A percentile compares a stretch with the other conserved stretches of the same genome.
Conservation (phyloP, 2,797 vertebrate genomes). For the Florisuga fusca region DNA sequence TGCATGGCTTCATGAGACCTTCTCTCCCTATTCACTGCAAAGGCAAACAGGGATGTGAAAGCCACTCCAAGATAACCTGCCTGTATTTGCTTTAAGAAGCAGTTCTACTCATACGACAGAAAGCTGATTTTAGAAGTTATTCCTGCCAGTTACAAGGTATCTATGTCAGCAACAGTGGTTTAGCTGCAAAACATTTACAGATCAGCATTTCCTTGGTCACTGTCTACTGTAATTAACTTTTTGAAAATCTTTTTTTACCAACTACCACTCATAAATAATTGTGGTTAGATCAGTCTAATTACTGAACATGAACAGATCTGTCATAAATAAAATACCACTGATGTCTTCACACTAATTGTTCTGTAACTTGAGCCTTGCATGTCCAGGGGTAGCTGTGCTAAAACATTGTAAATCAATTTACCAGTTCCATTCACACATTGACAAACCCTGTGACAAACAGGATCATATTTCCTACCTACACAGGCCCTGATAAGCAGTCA, state of each 20-base stretch:
- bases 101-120: neutral
- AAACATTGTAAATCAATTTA: conserved; percentile 66
- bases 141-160: neutral
- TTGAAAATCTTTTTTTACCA: neutral
- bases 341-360: conserved; percentile 62
- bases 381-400: conserved; percentile 39
- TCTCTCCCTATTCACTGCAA: neutral
- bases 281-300: conserved; percentile 20
- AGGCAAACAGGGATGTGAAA: neutral
- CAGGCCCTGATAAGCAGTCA: neutral
- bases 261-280: conserved; percentile 29
- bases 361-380: conserved; percentile 43
- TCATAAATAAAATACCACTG: conserved; percentile 65
- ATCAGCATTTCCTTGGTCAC: neutral
- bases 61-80: neutral
- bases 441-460: conserved; percentile 48
- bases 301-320: neutral
- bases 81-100: neutral
- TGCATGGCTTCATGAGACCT: neutral
- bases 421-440: conserved; percentile 34
- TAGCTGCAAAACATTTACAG: neutral
- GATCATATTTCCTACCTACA: conserved; percentile 46
- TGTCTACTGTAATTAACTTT: neutral
- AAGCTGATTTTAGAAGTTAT: neutral
- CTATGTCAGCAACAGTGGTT: neutral